A percentile compares a stretch with the other conserved stretches of the same genome.
Conservation (phyloP, 1,140 invertebrate genomes). For the Philaenus spumarius region DNA sequence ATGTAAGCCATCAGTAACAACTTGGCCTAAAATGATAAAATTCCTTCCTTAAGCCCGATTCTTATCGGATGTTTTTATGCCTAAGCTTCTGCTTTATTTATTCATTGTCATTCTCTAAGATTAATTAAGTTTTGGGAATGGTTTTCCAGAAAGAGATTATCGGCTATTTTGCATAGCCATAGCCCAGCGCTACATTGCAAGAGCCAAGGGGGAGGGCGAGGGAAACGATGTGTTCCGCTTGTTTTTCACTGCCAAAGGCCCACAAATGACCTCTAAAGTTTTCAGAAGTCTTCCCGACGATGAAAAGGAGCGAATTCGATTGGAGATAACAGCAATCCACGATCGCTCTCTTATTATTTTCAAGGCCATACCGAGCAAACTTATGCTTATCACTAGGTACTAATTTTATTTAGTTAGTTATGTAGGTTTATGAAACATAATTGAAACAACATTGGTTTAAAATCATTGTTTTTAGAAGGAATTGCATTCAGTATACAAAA, state of each 20-base stretch:
- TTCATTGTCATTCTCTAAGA: too few relatives aligned
- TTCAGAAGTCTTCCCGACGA: conserved; percentile 27
- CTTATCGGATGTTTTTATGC: too few relatives aligned
- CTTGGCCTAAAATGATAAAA: too few relatives aligned
- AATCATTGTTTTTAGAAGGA: too few relatives aligned
- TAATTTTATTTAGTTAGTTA: neutral
- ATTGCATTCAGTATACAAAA: too few relatives aligned
- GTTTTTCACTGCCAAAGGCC: conserved; percentile 34
- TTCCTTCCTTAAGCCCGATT: too few relatives aligned
- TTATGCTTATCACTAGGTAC: conserved; percentile 46
- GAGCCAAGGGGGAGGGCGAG: conserved; percentile 14
- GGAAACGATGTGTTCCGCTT: conserved; percentile 30
- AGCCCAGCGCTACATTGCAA: conserved; percentile 34
- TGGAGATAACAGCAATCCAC: conserved; percentile 39
- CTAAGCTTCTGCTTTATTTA: neutral
- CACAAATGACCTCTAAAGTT: conserved; percentile 23
- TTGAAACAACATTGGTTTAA: too few relatives aligned
- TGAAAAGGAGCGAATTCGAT: conserved; percentile 34
- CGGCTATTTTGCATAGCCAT: conserved; percentile 40
- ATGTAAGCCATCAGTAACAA: too few relatives aligned
- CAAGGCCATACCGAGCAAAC: conserved; percentile 39
- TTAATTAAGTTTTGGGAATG: too few relatives aligned
- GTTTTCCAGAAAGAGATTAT: conserved; percentile 34
- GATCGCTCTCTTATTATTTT: conserved; percentile 39
- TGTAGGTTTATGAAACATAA: too few relatives aligned